Base-by-base conservation (phyloP, 2,113 vertebrate genomes). In the Colius striatus region DNA sequence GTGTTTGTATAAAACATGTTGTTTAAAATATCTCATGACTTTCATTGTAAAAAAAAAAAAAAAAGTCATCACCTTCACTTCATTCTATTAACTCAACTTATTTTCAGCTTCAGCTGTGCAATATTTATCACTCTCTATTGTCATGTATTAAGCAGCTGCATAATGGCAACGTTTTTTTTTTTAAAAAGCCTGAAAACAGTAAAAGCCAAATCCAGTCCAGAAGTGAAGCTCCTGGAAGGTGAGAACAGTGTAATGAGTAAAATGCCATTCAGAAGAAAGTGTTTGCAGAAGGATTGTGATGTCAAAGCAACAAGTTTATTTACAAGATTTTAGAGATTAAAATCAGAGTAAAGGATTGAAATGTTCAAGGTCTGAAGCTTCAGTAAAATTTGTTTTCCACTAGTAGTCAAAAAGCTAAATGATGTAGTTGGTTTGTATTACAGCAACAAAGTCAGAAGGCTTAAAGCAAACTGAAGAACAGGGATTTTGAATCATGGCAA, bases 71-170 rank as follows among this genome's bases (percentile, higher is more conserved):
- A 97, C 92, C 85, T 96, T 93, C 76, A 81, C 67, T 89, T 94
- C 81, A 83, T 95, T 90, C 89, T 50, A 68, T 90, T 88, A 93
- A 86, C 72, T 91, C 32, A 54, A 73, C 71, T 92, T 90, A 47
- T 87, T 96, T 96, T 91, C 84, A 87, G 87, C 57, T 81, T 95
- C 90, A 93, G 94, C 94, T 96, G 83, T 93, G 86, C 79, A 65
- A 76, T 94, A 81, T 96, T 96, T 96, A 90, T 95, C 90, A 94
- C 79, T 17, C 61, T 94, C 83, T 87, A 79, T 84, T 94, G 92
- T 89, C 58, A 54, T 93, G 68, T 89, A 93, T 87, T 92, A 89
- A 61, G 72, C 88, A 96, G 94, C 94, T 96, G 94, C 76, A 95
- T 45, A 75, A 90, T 72, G 47, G 65, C 21, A 65, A 66, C 16